Percentiles rank a stretch among this genome's conserved stretches.
Conservation (phyloP, 2,888 invertebrate species). For the Galerucella nymphaeae region DNA sequence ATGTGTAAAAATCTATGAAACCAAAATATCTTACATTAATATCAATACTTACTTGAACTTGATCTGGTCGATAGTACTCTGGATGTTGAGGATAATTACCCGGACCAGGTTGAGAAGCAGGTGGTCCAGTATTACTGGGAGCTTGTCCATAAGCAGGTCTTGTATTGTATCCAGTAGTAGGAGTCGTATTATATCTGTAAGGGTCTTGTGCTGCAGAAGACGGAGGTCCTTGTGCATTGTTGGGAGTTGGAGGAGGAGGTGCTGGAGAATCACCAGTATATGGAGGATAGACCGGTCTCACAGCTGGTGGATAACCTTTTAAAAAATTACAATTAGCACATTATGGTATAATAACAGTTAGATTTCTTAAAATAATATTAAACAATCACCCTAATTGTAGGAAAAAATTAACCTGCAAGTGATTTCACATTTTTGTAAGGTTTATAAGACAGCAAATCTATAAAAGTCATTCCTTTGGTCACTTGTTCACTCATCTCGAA, state of each 20-base stretch:
- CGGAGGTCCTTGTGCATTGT: constrained; percentile 57
- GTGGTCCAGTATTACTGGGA: constrained; percentile 63
- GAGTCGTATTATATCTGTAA: constrained; percentile 61
- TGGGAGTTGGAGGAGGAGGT: constrained; percentile 59
- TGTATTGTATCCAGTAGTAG: constrained; percentile 58
- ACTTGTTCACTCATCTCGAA: constrained; percentile 14
- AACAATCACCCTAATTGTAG: neutral
- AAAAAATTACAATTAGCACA: neutral
- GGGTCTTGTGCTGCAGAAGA: constrained; percentile 59
- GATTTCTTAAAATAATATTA: neutral
- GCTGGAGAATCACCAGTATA: constrained; percentile 71
- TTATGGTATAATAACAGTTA: neutral
- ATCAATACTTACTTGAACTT: constrained; percentile 53
- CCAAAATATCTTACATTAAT: neutral
- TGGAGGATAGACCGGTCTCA: constrained; percentile 82
- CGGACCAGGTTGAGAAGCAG: constrained; percentile 64
- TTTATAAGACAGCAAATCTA: constrained; percentile 2
- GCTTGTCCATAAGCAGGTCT: constrained; percentile 61
- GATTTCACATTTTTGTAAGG: constrained; percentile 6
- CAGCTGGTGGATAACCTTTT: constrained; percentile 69
- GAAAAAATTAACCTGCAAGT: constrained; percentile 2
- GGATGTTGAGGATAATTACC: constrained; percentile 66
- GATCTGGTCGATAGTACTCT: constrained; percentile 69
- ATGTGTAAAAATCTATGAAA: neutral
- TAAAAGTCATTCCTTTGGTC: constrained; percentile 10